These are phyloP conservation scores for Charanyca ferruginea DNA, from an alignment of 2,888 invertebrate species.

Conservation along the genomic window DNA sequence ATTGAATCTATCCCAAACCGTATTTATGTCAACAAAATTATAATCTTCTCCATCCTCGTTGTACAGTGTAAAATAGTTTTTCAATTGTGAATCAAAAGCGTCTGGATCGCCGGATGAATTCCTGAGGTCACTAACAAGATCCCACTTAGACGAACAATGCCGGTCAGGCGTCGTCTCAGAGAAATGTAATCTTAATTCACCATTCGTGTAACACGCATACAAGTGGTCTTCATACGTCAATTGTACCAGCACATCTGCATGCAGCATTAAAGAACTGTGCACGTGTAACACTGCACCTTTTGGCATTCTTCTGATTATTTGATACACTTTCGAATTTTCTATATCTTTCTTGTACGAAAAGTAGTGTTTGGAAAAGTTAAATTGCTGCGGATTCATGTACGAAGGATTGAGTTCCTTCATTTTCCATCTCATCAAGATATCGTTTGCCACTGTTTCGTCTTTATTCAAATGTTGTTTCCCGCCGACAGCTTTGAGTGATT, in stretches of 20 bases:
- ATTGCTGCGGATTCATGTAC: conserved; percentile 85
- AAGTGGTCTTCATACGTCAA: conserved; percentile 92
- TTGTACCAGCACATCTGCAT: conserved; percentile 91
- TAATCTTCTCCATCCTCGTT: conserved; percentile 78
- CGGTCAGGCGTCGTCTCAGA: conserved; percentile 73
- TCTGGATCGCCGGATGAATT: conserved; percentile 81
- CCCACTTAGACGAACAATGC: conserved; percentile 86
- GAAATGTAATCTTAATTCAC: conserved; percentile 80
- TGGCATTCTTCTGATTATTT: conserved; percentile 93
- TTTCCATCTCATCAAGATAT: conserved; percentile 91
- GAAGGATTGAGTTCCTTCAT: conserved; percentile 87
- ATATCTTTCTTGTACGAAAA: conserved; percentile 91
- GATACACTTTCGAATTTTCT: conserved; percentile 92
- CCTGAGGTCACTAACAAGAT: conserved; percentile 86
- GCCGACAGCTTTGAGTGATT: conserved; percentile 87
- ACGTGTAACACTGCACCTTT: conserved; percentile 94
- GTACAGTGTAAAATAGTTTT: conserved; percentile 89
- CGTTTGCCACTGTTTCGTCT: conserved; percentile 89
- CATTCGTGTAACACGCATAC: conserved; percentile 86
- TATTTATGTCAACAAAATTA: conserved; percentile 87
- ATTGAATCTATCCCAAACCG: conserved; percentile 92
- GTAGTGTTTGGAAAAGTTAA: conserved; percentile 93
- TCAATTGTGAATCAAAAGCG: conserved; percentile 89
- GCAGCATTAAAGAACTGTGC: conserved; percentile 92
- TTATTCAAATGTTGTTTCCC: conserved; percentile 83